Percentiles rank a stretch among this genome's conserved stretches.
Evolutionary conservation across 2,888 invertebrate genomes (phyloP).

Genomic region (Arctia plantaginis): DNA sequence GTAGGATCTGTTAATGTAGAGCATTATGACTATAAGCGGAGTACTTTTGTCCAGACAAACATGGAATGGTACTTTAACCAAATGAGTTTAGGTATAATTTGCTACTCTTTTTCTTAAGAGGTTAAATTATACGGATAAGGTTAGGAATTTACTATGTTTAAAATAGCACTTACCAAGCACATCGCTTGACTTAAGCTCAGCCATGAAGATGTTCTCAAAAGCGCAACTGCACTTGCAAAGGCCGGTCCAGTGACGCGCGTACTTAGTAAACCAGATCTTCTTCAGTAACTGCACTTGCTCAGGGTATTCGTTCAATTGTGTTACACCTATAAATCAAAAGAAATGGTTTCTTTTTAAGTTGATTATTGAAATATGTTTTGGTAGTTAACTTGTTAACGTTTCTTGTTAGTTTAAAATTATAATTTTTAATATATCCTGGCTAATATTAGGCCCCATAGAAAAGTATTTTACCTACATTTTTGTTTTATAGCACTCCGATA

Average conservation of each 20-base stretch:
- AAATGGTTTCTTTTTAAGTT: background rate
- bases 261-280: conserved; percentile 93
- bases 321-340: conserved; percentile 73
- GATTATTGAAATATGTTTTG: background rate
- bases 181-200: conserved; percentile 93
- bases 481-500: background rate
- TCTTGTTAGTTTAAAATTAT: background rate
- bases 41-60: too few species aligned
- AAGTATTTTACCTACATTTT: background rate
- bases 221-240: conserved; percentile 94
- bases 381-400: background rate
- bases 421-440: background rate
- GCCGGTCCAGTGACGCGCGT: conserved; percentile 92
- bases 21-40: background rate
- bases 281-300: conserved; percentile 88
- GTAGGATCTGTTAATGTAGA: background rate
- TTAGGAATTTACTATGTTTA: background rate
- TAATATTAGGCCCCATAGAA: background rate
- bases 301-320: conserved; percentile 87
- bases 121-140: background rate
- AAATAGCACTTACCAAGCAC: conserved; percentile 84
- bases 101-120: background rate
- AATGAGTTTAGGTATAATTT: too few species aligned
- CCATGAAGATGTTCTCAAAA: conserved; percentile 97
- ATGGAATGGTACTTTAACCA: too few species aligned